These are phyloP conservation scores for Meteorus colon DNA, from an alignment of 2,888 invertebrate species.

Conservation along the genomic window DNA sequence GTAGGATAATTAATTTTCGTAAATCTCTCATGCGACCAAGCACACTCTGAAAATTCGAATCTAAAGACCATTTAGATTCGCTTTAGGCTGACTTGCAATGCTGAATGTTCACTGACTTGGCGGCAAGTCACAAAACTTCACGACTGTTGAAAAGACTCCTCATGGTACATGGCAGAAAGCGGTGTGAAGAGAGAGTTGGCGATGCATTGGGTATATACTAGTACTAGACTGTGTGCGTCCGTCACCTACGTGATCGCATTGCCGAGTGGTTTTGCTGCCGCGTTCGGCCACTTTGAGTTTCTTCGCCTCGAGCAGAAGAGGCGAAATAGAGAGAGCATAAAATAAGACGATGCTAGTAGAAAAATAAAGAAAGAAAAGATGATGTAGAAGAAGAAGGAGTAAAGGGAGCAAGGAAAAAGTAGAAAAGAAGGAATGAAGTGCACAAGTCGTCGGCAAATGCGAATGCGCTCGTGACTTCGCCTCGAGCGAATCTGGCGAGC, in stretches of 20 bases:
- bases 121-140: conserved; percentile 32
- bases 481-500: conserved; percentile 36
- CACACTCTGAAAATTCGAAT: conserved; percentile 33
- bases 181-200: conserved; percentile 16
- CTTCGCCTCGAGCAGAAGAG: conserved; percentile 15
- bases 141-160: neutral
- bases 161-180: conserved; percentile 6
- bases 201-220: conserved; percentile 26
- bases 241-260: conserved; percentile 54
- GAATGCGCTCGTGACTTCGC: conserved; percentile 34
- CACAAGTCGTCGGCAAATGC: conserved; percentile 23
- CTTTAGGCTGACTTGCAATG: neutral
- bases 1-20: conserved; percentile 22
- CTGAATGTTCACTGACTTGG: conserved; percentile 11
- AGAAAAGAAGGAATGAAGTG: conserved; percentile 14
- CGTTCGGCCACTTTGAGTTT: conserved; percentile 48
- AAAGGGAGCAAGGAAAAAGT: conserved; percentile 7
- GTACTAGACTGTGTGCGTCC: conserved; percentile 43
- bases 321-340: conserved; percentile 30
- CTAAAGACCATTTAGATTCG: conserved; percentile 38
- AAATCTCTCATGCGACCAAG: conserved; percentile 25
- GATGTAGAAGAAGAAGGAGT: neutral
- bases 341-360: neutral
- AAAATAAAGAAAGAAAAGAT: neutral
- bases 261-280: conserved; percentile 42